These are phyloP conservation scores for Calephelis virginiensis DNA, from an alignment of 1,140 invertebrate species.

Conservation along the genomic window DNA sequence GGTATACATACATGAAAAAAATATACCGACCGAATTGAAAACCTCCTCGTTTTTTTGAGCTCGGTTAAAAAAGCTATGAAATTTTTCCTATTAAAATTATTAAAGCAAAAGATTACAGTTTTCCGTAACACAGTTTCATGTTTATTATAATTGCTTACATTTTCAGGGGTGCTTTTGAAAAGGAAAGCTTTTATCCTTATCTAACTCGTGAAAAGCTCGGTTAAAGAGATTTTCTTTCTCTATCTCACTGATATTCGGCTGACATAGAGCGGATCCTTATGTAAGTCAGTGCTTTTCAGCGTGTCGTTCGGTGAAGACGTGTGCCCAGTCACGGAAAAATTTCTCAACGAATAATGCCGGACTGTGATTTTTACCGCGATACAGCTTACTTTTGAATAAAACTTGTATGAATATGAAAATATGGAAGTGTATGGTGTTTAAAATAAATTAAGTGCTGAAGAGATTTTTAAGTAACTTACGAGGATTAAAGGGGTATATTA, in stretches of 20 bases:
- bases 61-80: not conserved
- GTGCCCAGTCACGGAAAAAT: slow-evolving; percentile 28
- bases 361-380: slow-evolving; percentile 30
- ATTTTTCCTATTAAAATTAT: slow-evolving; percentile 1
- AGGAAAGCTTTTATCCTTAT: slow-evolving; percentile 52
- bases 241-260: slow-evolving; percentile 47
- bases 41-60: too few species aligned
- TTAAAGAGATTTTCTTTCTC: slow-evolving; percentile 49
- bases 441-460: slow-evolving; percentile 36
- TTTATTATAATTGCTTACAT: slow-evolving; percentile 34
- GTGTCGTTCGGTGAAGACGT: slow-evolving; percentile 36
- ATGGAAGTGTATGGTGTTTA: slow-evolving; percentile 29
- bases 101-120: slow-evolving; percentile 20
- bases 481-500: not conserved
- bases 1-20: too few species aligned
- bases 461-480: slow-evolving; percentile 47
- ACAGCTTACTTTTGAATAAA: slow-evolving; percentile 28
- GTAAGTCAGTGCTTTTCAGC: slow-evolving; percentile 64
- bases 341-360: slow-evolving; percentile 48
- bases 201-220: slow-evolving; percentile 48
- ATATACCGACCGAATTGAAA: too few species aligned
- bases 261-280: slow-evolving; percentile 67
- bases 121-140: slow-evolving; percentile 29
- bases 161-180: slow-evolving; percentile 51
- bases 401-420: slow-evolving; percentile 31